Base-by-base conservation (phyloP, 2,888 invertebrate species). In the Tenthredo notha region DNA sequence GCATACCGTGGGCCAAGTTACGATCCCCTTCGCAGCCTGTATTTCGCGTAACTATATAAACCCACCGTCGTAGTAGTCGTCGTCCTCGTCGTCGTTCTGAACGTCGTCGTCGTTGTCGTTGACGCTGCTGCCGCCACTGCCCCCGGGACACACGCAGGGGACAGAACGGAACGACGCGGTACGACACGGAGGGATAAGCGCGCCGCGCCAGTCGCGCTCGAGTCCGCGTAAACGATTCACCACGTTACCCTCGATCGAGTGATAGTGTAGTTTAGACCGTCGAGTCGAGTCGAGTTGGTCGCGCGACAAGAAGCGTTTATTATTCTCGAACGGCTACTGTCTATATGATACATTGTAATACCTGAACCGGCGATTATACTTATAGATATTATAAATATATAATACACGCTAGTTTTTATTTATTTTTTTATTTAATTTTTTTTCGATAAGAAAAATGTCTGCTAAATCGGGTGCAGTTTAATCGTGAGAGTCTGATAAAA, bases 1-100 rank as follows among this genome's bases (percentile, higher is more conserved):
- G 92, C 93, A 92, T 93, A 93, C 93, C 92, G 93, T 93, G 93
- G 91, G 92, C 92, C 91, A 70, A 83, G 92, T 92, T 92, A 92
- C 93, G 92, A 92, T 92, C 90, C 90, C 91, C 90, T 91, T 90
- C 90, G 67, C 83, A 83, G 65, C 29, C 67, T 83, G 83, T 67
- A 43, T 33, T 33, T 83, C 83, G 83, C 83, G 83, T 83, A 83
- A 47, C 83, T 21, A 61, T 61, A 80, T 61, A 61, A 47, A 25
- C 77, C 77, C 15, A 50, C 29, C 29, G 50, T 77, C 47, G 75
- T 72, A 72, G 72, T 40, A 67, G 67, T 67, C 29, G 67, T 67
- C 12, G 67, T 67, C 25, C 25, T 65, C 65, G 33, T 29, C 29
- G 29, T 33, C 67, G 15, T 25, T 67, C 67, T 33, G 67, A 54